Percentiles rank a stretch among this genome's conserved stretches.
phyloP scores from a whole-genome alignment of 37 sponge, comb jelly and placozoan species.

The Eunapius fragilis region DNA sequence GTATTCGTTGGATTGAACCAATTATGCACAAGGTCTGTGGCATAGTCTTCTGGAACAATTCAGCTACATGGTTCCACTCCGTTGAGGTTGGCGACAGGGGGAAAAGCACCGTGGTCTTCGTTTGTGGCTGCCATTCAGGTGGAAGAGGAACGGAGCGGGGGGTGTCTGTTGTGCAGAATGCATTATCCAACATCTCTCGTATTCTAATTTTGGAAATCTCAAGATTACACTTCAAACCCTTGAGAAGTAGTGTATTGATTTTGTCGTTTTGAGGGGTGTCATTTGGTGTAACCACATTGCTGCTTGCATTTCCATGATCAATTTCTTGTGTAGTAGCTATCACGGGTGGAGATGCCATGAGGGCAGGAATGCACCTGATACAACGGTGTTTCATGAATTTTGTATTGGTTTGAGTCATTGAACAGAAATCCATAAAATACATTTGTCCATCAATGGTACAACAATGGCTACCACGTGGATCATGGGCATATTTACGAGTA shows the following conservation, averaged over 20 bases:
- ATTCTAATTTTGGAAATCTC: neutral
- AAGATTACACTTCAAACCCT: neutral
- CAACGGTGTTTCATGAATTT: conserved; percentile 24
- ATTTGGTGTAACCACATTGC: neutral
- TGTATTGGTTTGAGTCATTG: conserved; percentile 74
- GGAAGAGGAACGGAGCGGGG: conserved; percentile 5
- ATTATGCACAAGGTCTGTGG: neutral
- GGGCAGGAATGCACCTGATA: neutral
- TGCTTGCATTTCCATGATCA: neutral
- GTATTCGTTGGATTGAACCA: conserved; percentile 51
- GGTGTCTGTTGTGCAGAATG: neutral
- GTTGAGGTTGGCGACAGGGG: conserved; percentile 10
- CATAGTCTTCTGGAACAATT: conserved; percentile 59
- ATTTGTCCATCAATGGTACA: neutral
- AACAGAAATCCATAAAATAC: conserved; percentile 50
- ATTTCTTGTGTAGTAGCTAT: neutral
- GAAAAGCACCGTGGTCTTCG: conserved; percentile 26
- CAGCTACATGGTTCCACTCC: conserved; percentile 51
- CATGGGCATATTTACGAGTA: neutral
- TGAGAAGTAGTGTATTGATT: neutral
- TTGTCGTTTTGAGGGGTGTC: neutral
- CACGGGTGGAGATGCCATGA: neutral
- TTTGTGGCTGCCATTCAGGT: conserved; percentile 57
- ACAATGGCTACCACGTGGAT: conserved; percentile 8
- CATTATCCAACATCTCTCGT: neutral